phyloP scores from a whole-genome alignment of 2,888 invertebrate genomes.

The Selenia dentaria region DNA sequence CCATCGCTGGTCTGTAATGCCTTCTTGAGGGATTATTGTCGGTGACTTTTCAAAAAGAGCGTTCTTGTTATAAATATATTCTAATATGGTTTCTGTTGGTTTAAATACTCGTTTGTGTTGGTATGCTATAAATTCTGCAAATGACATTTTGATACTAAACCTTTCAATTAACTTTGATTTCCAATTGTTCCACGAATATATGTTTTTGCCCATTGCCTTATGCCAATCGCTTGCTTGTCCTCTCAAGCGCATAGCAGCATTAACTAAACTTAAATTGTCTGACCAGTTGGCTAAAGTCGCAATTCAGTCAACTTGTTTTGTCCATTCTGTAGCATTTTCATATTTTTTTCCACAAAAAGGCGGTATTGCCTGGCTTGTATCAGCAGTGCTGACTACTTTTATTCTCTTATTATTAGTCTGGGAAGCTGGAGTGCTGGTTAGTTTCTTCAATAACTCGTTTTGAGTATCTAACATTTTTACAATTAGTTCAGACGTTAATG shows the following conservation, averaged over 20 bases:
- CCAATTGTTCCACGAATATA: neutral
- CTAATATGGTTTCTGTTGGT: neutral
- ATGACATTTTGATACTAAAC: neutral
- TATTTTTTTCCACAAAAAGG: slow-evolving; percentile 1
- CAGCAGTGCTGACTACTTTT: no score
- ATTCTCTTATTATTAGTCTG: no score
- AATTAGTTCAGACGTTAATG: no score
- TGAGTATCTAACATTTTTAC: no score
- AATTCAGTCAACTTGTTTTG: slow-evolving; percentile 1
- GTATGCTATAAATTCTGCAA: neutral
- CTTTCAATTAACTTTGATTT: neutral
- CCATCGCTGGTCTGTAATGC: neutral
- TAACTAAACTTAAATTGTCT: slow-evolving; percentile 1
- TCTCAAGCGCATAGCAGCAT: neutral
- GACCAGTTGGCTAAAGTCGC: slow-evolving; percentile 2
- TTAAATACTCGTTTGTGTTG: slow-evolving; percentile 6
- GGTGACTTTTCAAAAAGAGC: neutral
- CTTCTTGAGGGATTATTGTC: neutral
- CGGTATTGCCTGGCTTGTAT: neutral
- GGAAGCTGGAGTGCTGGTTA: no score
- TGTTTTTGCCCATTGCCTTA: neutral
- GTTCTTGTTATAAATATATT: neutral
- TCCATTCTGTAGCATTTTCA: slow-evolving; percentile 2
- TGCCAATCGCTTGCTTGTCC: neutral
- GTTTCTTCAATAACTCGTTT: no score